Evolutionary conservation across 1,140 invertebrate species (phyloP), one percentile per base, ranked within the genome.

Genomic region (Apocrypta bakeri): DNA sequence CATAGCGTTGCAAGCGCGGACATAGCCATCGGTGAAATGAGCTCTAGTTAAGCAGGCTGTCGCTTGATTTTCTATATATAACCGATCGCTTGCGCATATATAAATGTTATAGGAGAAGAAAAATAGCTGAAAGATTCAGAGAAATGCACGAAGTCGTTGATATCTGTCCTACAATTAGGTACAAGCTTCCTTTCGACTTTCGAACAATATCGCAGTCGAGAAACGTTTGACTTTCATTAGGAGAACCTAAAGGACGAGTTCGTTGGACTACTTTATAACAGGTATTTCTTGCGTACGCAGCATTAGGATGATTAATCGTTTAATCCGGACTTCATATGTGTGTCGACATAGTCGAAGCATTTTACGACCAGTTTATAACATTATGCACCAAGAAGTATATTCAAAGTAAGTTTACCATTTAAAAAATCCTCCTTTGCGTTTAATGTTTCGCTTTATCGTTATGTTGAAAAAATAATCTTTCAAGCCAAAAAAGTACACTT

Each of bases 31-130:
- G 7, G 56, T 68, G 33, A 73, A 17, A 33, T n/a, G 25, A 17
- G 42, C 56, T 37, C 42, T 2, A 2, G 27, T 42, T 40, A 42
- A 66, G 74, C 79, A 66, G 79, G 56, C 66, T 74, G 78, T 33
- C 42, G 68, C 11, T 29, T 71, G 25, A 29, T n/a, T 29, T 37
- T 29, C 33, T 71, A 37, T 37, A 71, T 24, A n/a, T n/a, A 33
- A 64, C 9, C 42, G 42, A 48, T 48, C 11, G 40, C 11, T 64
- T 9, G 33, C 33, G 33, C 33, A 37, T 64, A n/a, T 71, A 71
- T 21, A 71, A 17, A 14, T 11, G 68, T 14, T 2, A 2, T 37
- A 12, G 31, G 11, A 71, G 14, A 71, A 71, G 17, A 37, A 37
- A 31, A 33, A 71, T n/a, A 71, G 61, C 17, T 2, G 61, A 12